Evolutionary conservation across 2,113 vertebrate species (phyloP), one percentile per base, ranked within the genome.

Genomic region (Lepus timidus): DNA sequence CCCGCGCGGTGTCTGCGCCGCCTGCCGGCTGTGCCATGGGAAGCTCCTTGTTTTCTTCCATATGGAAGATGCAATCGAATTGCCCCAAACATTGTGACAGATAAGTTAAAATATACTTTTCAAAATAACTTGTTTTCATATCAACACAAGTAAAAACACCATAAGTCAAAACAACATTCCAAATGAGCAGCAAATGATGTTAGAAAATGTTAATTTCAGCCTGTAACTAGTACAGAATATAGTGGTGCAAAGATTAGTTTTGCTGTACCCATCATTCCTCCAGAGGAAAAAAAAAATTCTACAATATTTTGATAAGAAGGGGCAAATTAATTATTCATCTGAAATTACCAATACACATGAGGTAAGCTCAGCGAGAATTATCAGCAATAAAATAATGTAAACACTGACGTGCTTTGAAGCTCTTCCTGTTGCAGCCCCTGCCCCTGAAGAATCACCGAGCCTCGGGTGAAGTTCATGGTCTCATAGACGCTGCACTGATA

Each of bases 401-500:
- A 71, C 36, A 65, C 7, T 81, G 55, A 67, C 3, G 33, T 31
- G 44, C n/a, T 73, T 76, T 27, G 36, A 67, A 85, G 19, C 13
- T 25, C 16, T 82, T 20, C n/a, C 4, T 68, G 31, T 31, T 6
- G 9, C 22, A 36, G n/a, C 74, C 3, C 3, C 6, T 25, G 0
- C 49, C 14, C 25, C 49, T 62, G 1, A n/a, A 65, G 19, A 62
- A 80, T 11, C n/a, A 70, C 14, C 33, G 12, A 16, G 17, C 17
- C n/a, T 31, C 4, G 33, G 25, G 11, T 44, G 58, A 9, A 19
- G 36, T 12, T 44, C n/a, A 27, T 61, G 55, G 70, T 33, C 64
- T 33, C 61, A 78, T 70, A 39, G 85, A 93, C 64, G 71, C 39
- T 36, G 74, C 80, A 14, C 2, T 75, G 74, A 93, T 23, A 90